Base-by-base conservation (phyloP, 2,888 invertebrate species). In the Tenthredo notha region DNA sequence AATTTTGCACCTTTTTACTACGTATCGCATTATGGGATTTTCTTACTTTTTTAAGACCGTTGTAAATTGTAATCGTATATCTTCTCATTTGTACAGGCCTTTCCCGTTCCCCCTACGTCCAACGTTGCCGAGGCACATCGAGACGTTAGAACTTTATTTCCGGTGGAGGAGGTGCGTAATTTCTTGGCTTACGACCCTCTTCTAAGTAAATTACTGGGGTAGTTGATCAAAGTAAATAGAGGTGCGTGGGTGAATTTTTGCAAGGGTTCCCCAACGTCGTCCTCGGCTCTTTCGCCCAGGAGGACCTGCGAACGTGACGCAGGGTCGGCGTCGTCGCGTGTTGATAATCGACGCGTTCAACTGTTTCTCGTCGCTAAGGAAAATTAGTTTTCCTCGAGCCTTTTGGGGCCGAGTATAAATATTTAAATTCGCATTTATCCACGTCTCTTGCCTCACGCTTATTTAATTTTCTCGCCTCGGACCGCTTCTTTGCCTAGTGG, bases 201-300 rank as follows among this genome's bases (percentile, higher is more conserved):
- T 43, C 67, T 70, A 50, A 65, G 29, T 70, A 83, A 83, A 83
- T 83, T 83, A 83, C 67, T 67, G 47, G 83, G 61, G 70, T 67
- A 67, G 83, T 83, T 83, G 83, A 83, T 83, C 83, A 83, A 83
- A 83, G 83, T 70, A 83, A 83, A 83, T 70, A 67, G 83, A 65
- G 70, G 21, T 25, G 67, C 47, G 67, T 21, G 43, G 47, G 54
- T 47, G 61, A 65, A 83, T 83, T 83, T 83, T 83, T 83, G 47
- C 65, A 70, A 83, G 83, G 47, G 83, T 83, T 50, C 12, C 21
- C 43, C 58, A 40, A 40, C 33, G 37, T 70, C 43, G 58, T 37
- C 80, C 40, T 10, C 37, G 78, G 12, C 77, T 77, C 33, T 77
- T 77, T 50, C 29, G n/a, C 77, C 50, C 40, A 1, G 40, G 21